Evolutionary conservation across 2,797 vertebrate genomes (phyloP), one percentile per base, ranked within the genome.

Genomic region (Semotilus atromaculatus): DNA sequence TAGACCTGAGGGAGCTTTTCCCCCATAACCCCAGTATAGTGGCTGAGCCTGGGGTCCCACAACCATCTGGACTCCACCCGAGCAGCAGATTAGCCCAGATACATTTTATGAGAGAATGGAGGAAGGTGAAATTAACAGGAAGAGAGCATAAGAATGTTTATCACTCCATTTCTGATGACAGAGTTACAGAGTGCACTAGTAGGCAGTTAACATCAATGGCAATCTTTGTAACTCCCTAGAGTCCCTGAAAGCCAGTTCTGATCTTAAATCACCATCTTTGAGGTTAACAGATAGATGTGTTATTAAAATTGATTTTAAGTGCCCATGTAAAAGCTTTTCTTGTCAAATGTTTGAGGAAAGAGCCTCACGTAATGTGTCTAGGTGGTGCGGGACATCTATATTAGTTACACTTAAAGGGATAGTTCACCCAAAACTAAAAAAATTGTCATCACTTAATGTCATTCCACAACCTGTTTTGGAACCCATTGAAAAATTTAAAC

Each of bases 121-220:
- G 82, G 80, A 66, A 55, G 60, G 51, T 72, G 68, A 80, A 71
- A 81, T 85, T 79, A 73, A 68, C 67, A 48, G 29, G 66, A 71
- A 38, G 55, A 75, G 23, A 66, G 43, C 40, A 48, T 58, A 51
- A 58, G 75, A 51, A 26, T 80, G 55, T 85, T 80, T 80, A 85
- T 80, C 83, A 85, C 67, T 77, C 40, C 38, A 26, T 64, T 62
- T 85, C 67, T 85, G 83, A 62, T 71, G 83, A 72, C 76, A 84
- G 74, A 79, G 51, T 70, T 84, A 78, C 21, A 3, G 60, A 85
- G 83, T 64, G 53, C 53, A 64, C 53, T 51, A 85, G 75, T 80
- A 26, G 29, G 53, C 67, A 58, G 81, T 76, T 83, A 83, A 75
- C 60, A 75, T 75, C 81, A 82, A 34, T 34, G 13, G 75, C 26